A percentile compares a stretch with the other conserved stretches of the same genome.
phyloP scores from a whole-genome alignment of 2,113 vertebrate species.

The Sceloporus tristichus region DNA sequence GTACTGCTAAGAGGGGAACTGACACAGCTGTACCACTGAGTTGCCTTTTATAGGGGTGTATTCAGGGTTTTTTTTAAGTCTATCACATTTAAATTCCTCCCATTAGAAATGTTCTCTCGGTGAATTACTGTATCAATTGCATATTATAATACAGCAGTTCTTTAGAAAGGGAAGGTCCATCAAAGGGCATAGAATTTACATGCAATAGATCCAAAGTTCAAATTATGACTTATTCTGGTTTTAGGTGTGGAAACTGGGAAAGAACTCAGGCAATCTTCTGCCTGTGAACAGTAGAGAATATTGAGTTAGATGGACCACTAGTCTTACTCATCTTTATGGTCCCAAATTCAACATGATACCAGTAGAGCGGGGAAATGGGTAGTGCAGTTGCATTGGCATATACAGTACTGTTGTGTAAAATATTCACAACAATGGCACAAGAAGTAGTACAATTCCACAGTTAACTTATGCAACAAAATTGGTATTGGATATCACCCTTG shows the following conservation, averaged over 20 bases:
- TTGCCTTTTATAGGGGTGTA: background rate
- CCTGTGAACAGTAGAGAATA: background rate
- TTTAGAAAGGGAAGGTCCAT: background rate
- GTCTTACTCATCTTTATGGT: background rate
- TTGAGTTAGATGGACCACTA: background rate
- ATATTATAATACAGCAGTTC: background rate
- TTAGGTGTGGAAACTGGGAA: background rate
- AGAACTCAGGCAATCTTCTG: background rate
- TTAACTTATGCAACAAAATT: background rate
- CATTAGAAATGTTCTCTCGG: background rate
- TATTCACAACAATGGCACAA: no score
- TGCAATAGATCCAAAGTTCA: background rate
- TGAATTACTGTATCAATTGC: background rate
- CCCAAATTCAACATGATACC: no score
- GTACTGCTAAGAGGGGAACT: conserved; percentile 23
- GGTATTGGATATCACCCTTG: background rate
- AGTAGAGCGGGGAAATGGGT: no score
- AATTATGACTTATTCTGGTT: background rate
- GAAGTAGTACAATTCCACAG: no score
- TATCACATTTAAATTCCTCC: background rate
- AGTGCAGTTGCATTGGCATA: no score
- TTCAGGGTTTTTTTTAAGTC: background rate
- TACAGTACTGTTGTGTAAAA: no score
- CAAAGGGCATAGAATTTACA: background rate
- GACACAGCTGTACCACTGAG: background rate